phyloP scores from a whole-genome alignment of 2,113 vertebrate species.

The Solea senegalensis region DNA sequence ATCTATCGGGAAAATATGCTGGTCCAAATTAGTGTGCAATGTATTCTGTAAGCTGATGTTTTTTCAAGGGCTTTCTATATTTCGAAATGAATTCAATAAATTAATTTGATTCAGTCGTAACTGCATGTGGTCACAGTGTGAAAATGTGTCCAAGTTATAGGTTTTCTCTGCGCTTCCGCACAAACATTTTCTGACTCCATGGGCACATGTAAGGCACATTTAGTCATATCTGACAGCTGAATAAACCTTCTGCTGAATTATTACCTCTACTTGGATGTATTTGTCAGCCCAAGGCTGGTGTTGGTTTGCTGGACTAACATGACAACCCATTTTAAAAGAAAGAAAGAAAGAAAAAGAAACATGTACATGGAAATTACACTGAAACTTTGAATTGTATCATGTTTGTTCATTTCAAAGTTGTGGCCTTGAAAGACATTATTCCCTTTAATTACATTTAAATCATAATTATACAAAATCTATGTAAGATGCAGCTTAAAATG shows the following conservation, averaged over 20 bases:
- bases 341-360: not conserved
- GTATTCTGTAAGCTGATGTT: no score
- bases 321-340: slow-evolving; percentile 1
- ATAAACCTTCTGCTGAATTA: slow-evolving; percentile 62
- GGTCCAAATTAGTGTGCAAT: no score
- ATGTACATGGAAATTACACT: not conserved
- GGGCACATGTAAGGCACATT: slow-evolving; percentile 11
- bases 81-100: no score
- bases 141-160: not conserved
- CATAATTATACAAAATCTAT: no score
- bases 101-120: no score
- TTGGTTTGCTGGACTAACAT: slow-evolving; percentile 3
- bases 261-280: slow-evolving; percentile 45
- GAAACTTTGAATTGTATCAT: not conserved
- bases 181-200: not conserved
- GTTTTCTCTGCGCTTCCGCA: not conserved
- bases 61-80: no score
- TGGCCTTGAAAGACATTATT: no score
- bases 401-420: no score
- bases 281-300: slow-evolving; percentile 14
- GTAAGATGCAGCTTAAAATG: no score
- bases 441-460: no score
- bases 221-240: slow-evolving; percentile 55
- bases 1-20: no score
- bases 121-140: no score